Evolutionary conservation across 2,113 vertebrate species (phyloP).

Genomic region (Malaclemys terrapin): DNA sequence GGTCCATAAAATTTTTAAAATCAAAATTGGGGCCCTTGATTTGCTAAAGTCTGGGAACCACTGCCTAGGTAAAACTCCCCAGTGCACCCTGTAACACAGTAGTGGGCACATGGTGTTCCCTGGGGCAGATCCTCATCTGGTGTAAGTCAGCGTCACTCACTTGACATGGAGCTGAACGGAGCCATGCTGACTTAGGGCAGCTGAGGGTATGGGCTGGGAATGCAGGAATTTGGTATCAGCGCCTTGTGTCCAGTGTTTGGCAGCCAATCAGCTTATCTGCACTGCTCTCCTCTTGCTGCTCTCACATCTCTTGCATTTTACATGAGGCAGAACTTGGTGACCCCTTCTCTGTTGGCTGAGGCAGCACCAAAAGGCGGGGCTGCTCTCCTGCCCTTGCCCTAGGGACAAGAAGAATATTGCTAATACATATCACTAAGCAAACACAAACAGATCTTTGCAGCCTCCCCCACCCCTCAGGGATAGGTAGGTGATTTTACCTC

Average conservation of each 20-base stretch:
- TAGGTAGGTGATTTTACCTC: neutral
- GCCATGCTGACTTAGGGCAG: neutral
- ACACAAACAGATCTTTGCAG: neutral
- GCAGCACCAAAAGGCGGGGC: neutral
- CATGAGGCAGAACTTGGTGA: neutral
- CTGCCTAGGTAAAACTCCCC: neutral
- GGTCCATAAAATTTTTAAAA: no score
- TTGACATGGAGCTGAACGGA: neutral
- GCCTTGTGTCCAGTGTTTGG: neutral
- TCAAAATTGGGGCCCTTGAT: no score
- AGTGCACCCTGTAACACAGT: neutral
- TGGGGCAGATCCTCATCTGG: neutral
- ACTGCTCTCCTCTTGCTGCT: neutral
- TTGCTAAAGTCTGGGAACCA: no score
- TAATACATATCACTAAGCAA: neutral
- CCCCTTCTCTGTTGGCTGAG: neutral
- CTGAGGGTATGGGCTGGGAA: neutral
- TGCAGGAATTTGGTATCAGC: neutral
- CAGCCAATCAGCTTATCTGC: no score
- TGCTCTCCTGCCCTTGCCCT: neutral
- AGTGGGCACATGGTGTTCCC: neutral
- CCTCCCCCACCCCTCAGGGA: neutral
- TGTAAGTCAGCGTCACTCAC: neutral
- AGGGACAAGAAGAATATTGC: neutral
- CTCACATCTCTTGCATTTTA: neutral